A percentile compares a stretch with the other conserved stretches of the same genome.
Evolutionary conservation across 2,888 invertebrate genomes (phyloP).

Genomic region (Petrophora chlorosata): DNA sequence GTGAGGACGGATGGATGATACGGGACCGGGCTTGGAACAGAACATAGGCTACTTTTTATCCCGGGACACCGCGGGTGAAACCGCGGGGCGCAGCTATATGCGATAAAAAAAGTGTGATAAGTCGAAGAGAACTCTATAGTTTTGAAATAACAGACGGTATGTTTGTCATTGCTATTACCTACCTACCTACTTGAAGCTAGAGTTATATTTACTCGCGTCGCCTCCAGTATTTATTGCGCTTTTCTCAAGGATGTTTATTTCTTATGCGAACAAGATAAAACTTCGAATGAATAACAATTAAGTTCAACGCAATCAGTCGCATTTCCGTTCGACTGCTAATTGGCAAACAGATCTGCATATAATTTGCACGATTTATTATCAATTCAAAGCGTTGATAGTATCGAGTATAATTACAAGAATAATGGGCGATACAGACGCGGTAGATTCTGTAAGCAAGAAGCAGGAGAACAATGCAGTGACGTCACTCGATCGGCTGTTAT

Average conservation of each 20-base stretch:
- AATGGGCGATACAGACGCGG: slow-evolving; percentile 13
- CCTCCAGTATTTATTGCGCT: no score
- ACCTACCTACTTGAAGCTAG: no score
- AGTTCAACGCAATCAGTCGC: slow-evolving; percentile 6
- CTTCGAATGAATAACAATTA: slow-evolving; percentile 13
- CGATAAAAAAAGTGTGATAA: no score
- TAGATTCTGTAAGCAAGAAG: slow-evolving; percentile 8
- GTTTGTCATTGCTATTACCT: no score
- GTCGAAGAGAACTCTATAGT: no score
- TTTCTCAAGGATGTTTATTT: neutral
- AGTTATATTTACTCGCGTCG: no score
- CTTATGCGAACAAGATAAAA: slow-evolving; percentile 5
- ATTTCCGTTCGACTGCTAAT: slow-evolving; percentile 19
- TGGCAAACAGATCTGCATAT: slow-evolving; percentile 24
- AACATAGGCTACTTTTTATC: no score
- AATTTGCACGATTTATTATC: slow-evolving; percentile 25
- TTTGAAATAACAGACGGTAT: no score
- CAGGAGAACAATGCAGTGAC: slow-evolving; percentile 39
- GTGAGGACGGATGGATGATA: no score
- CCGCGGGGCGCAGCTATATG: no score
- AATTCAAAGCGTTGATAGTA: slow-evolving; percentile 19
- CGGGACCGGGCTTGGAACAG: no score
- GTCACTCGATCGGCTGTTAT: slow-evolving; percentile 56
- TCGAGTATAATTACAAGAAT: slow-evolving; percentile 28
- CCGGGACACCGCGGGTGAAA: no score